Evolutionary conservation across 2,113 vertebrate species (phyloP), one percentile per base, ranked within the genome.

Genomic region (Hippocampus guttulatus): DNA sequence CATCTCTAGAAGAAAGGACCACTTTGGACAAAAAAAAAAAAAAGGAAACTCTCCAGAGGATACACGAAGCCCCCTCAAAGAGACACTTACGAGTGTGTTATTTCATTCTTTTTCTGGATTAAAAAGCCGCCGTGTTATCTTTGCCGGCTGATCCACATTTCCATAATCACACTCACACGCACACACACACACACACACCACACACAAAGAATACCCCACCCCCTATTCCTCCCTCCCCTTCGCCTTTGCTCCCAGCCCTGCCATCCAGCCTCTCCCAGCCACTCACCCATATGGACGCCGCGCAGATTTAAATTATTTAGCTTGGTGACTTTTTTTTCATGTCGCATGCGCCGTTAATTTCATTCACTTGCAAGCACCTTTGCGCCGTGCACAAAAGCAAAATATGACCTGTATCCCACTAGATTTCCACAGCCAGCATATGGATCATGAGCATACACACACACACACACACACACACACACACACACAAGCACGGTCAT

Each of bases 291-390:
- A 92, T 90, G 90, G 90, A 90, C 79, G 84, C n/a, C 85, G 89
- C 74, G 38, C 65, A 80, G 89, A 92, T 90, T 91, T 91, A 86
- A 91, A 92, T 92, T 85, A 91, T 92, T 92, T 91, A 91, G 85
- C 77, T 90, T 90, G 89, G 91, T 92, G 92, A 91, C 87, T 88
- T 91, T 91, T 60, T 91, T 91, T 91, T 85, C n/a, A 91, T 88
- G 86, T 87, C 75, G 76, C 80, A 81, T 83, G 82, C 87, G 81
- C 89, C 84, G 74, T 84, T 87, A 90, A 84, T 89, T 90, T 89
- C 83, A 76, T 81, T 75, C 77, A 78, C 81, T 91, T 84, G 73
- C 58, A 33, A 60, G 5, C 58, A 33, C 16, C 15, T 33, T 61
- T 18, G 16, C 52, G 21, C 3, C 10, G 52, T 55, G 52, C 21